Evolutionary conservation across 23 tunicate genomes (phyloP).

Genomic region (Trididemnum nubilum): DNA sequence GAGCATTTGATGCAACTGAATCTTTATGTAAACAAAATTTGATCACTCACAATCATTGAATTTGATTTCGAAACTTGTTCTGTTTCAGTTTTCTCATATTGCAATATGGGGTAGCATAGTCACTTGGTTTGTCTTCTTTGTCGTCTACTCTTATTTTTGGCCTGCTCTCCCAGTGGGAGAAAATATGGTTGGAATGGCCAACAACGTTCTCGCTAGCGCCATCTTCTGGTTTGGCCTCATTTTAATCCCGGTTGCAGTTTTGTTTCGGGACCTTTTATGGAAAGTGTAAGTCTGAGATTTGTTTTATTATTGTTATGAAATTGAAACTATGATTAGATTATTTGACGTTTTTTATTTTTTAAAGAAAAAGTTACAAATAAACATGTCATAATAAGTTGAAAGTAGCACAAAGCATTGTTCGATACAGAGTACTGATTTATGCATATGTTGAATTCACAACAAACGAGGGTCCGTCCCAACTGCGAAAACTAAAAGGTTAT

Average conservation of each 20-base stretch:
- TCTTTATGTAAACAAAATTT: too few relatives aligned
- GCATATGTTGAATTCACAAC: too few relatives aligned
- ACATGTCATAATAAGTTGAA: too few relatives aligned
- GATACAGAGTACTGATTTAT: too few relatives aligned
- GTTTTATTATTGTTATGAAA: too few relatives aligned
- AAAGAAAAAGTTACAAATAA: too few relatives aligned
- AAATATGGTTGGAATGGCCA: slow-evolving; percentile 82
- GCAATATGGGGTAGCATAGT: slow-evolving; percentile 92
- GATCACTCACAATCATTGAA: too few relatives aligned
- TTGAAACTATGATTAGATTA: neutral
- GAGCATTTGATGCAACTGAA: too few relatives aligned
- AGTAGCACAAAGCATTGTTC: too few relatives aligned
- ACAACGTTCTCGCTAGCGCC: slow-evolving; percentile 51
- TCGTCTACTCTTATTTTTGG: slow-evolving; percentile 70
- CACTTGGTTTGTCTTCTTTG: slow-evolving; percentile 71
- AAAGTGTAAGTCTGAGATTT: slow-evolving; percentile 99
- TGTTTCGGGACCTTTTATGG: slow-evolving; percentile 86
- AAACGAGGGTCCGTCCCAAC: too few relatives aligned
- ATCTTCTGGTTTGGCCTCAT: slow-evolving; percentile 87
- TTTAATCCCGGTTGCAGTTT: slow-evolving; percentile 61
- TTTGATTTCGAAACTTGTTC: too few relatives aligned
- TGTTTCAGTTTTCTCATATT: slow-evolving; percentile 89
- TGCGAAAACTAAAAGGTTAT: too few relatives aligned
- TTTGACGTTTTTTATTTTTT: neutral
- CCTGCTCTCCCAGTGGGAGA: slow-evolving; percentile 85